Evolutionary conservation across 2,113 vertebrate species (phyloP).

Genomic region (Eulemur rufifrons): DNA sequence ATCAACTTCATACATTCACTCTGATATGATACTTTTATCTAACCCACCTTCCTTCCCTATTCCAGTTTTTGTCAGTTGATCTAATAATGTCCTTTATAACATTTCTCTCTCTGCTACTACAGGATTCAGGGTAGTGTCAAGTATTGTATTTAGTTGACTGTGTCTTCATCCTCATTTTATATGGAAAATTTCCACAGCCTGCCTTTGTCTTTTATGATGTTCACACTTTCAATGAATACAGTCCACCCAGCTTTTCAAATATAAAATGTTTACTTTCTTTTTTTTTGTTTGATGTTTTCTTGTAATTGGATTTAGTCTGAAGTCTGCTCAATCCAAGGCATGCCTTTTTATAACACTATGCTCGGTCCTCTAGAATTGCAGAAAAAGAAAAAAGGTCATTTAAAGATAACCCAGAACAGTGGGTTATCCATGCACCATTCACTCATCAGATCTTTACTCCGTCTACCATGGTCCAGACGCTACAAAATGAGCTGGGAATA

Average conservation of each 20-base stretch:
- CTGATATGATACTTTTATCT: not conserved
- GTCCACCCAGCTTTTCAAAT: not conserved
- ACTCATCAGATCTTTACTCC: not conserved
- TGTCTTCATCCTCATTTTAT: not conserved
- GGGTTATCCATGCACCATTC: not conserved
- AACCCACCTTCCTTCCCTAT: not conserved
- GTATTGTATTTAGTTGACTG: not conserved
- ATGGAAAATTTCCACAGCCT: not conserved
- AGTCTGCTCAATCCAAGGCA: not conserved
- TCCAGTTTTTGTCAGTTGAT: not conserved
- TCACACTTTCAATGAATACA: not conserved
- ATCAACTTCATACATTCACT: not conserved
- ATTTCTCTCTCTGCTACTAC: not conserved
- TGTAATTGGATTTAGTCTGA: not conserved
- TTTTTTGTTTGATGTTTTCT: not conserved
- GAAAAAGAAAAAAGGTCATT: not conserved
- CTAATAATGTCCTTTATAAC: not conserved
- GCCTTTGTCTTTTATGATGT: not conserved
- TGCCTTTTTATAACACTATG: not conserved
- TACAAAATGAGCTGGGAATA: not conserved
- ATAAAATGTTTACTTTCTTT: not conserved
- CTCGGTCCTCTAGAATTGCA: not conserved
- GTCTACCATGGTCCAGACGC: not conserved
- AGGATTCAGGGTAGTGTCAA: not conserved
- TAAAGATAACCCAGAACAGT: not conserved